Conservation (phyloP, 2,888 invertebrate species). For the Drosophila pullipes region DNA sequence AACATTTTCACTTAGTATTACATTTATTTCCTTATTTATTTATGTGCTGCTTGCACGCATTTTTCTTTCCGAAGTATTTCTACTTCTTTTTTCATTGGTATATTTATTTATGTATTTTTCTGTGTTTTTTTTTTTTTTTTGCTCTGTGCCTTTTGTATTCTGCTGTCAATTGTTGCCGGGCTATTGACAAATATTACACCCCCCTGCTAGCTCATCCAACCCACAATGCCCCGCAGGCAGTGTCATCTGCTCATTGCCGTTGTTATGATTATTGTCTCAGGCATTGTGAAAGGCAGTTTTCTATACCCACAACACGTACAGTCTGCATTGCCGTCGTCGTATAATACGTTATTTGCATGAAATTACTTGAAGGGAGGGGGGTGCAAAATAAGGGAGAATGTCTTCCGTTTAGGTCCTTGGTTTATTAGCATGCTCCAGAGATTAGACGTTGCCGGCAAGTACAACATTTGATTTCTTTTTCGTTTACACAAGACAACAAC, state of each 20-base stretch:
- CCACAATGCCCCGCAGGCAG: conserved; percentile 25
- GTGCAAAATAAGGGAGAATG: conserved; percentile 16
- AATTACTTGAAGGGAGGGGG: conserved; percentile 57
- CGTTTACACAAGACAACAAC: conserved; percentile 53
- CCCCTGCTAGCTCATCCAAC: not conserved
- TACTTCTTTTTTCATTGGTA: conserved; percentile 13
- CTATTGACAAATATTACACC: conserved; percentile 74
- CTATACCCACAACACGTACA: conserved; percentile 77
- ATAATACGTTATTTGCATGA: conserved; percentile 80
- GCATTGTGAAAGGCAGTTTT: conserved; percentile 59
- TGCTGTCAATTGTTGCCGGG: conserved; percentile 71
- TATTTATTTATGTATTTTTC: conserved; percentile 7
- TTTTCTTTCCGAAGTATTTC: conserved; percentile 20
- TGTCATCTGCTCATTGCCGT: conserved; percentile 46
- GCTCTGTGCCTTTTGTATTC: conserved; percentile 35
- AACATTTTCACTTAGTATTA: conserved; percentile 73
- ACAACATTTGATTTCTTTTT: conserved; percentile 76
- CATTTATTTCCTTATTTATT: conserved; percentile 71
- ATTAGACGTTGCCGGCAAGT: conserved; percentile 76
- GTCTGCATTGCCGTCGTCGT: conserved; percentile 49
- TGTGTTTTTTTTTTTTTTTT: not conserved
- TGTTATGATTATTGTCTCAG: conserved; percentile 78
- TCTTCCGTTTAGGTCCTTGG: conserved; percentile 42
- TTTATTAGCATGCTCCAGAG: conserved; percentile 81
- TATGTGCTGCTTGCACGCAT: conserved; percentile 53